Percentiles rank a stretch among this genome's conserved stretches.
These are phyloP conservation scores for Metellina segmentata DNA, from an alignment of 2,888 invertebrate genomes.

Conservation along the genomic window DNA sequence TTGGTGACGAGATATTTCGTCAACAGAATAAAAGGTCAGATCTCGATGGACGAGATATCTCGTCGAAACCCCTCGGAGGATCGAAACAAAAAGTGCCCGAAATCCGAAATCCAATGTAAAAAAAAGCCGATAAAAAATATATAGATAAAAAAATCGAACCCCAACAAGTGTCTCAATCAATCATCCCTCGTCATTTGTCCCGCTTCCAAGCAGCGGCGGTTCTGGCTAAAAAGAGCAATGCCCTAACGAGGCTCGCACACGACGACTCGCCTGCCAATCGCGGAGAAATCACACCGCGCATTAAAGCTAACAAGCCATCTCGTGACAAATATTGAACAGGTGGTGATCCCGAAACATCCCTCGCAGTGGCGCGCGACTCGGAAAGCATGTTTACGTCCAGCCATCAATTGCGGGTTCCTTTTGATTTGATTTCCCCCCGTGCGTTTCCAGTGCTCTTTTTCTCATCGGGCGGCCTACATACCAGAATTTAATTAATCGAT, in stretches of 20 bases:
- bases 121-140: too few relatives aligned
- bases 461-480: constrained; percentile 9
- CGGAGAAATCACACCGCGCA: constrained; percentile 8
- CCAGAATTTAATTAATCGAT: constrained; percentile 29
- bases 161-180: too few relatives aligned
- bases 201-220: too few relatives aligned
- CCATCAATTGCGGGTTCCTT: neutral
- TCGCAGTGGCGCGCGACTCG: neutral
- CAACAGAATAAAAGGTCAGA: too few relatives aligned
- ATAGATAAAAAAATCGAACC: too few relatives aligned
- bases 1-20: too few relatives aligned
- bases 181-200: too few relatives aligned
- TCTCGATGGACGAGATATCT: too few relatives aligned
- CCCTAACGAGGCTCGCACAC: constrained; percentile 18
- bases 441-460: constrained; percentile 4
- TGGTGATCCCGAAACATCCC: neutral
- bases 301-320: neutral
- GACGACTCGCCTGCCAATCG: constrained; percentile 18
- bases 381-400: neutral
- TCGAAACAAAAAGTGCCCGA: too few relatives aligned
- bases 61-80: too few relatives aligned
- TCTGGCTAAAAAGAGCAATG: constrained; percentile 22
- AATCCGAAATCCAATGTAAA: too few relatives aligned
- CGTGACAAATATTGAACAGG: constrained; percentile 1
- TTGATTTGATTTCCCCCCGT: neutral